Evolutionary conservation across 2,888 invertebrate species (phyloP).

Genomic region (Agriopis marginaria): DNA sequence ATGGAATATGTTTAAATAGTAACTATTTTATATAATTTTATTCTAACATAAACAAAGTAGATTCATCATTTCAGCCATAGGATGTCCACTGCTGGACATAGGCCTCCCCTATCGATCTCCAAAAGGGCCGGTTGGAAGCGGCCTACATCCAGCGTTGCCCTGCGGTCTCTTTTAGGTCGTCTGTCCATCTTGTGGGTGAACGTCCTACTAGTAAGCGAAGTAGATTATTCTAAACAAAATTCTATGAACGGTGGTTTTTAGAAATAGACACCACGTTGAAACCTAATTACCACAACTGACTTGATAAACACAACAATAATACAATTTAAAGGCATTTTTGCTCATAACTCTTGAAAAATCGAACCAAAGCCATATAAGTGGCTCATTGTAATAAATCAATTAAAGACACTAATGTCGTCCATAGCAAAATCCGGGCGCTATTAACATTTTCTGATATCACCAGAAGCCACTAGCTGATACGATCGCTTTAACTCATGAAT

Average conservation of each 20-base stretch:
- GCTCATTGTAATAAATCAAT: slow-evolving; percentile 68
- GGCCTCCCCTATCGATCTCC: no score
- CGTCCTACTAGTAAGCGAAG: no score
- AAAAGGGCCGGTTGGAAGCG: no score
- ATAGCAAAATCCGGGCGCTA: slow-evolving; percentile 69
- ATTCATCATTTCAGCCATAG: no score
- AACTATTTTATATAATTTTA: slow-evolving; percentile 23
- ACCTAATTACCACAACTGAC: slow-evolving; percentile 32
- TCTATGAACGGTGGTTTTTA: slow-evolving; percentile 41
- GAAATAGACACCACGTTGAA: slow-evolving; percentile 35
- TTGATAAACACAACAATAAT: slow-evolving; percentile 50
- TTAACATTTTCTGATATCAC: slow-evolving; percentile 78
- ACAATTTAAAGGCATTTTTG: slow-evolving; percentile 50
- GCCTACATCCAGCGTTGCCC: no score
- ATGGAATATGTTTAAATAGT: slow-evolving; percentile 6
- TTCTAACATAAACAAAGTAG: slow-evolving; percentile 6
- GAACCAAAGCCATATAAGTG: slow-evolving; percentile 52
- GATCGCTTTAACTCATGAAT: slow-evolving; percentile 75
- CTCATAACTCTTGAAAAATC: slow-evolving; percentile 48
- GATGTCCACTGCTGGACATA: no score
- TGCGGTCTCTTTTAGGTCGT: no score
- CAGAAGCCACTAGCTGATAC: slow-evolving; percentile 75
- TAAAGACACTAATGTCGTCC: slow-evolving; percentile 70
- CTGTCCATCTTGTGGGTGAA: no score
- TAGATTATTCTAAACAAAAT: slow-evolving; percentile 30